Evolutionary conservation across 2,113 vertebrate species (phyloP).

Genomic region (Phalacrocorax brasilianus): DNA sequence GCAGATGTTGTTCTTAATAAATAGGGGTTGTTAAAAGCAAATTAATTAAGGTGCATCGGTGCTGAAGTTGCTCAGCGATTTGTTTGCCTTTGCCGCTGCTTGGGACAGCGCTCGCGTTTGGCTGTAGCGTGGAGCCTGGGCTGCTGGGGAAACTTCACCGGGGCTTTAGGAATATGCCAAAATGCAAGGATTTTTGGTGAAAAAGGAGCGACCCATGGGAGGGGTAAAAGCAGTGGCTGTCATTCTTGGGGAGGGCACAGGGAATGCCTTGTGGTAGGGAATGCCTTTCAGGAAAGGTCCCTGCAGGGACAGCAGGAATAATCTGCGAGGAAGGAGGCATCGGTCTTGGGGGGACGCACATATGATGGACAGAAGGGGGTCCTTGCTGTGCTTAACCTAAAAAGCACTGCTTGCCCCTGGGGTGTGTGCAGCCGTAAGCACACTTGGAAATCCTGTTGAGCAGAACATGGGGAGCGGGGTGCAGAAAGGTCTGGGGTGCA

Average conservation of each 20-base stretch:
- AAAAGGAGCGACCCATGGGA: background rate
- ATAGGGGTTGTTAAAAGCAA: background rate
- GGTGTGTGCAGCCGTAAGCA: rapidly evolving
- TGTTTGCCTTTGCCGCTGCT: background rate
- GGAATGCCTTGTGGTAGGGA: background rate
- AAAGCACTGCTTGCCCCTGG: background rate
- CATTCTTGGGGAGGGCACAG: background rate
- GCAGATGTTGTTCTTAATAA: background rate
- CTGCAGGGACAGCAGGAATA: background rate
- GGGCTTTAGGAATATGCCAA: background rate
- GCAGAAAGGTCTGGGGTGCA: too few species aligned
- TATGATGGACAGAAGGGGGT: background rate
- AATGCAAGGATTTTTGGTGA: background rate
- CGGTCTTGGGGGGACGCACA: rapidly evolving
- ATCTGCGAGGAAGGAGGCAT: background rate
- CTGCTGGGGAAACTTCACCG: background rate
- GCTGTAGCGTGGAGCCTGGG: background rate
- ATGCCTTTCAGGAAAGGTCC: background rate
- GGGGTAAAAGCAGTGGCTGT: background rate
- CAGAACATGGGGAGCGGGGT: background rate
- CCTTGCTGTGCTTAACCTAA: background rate
- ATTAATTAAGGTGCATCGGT: background rate
- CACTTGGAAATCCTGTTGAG: background rate
- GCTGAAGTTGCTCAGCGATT: background rate
- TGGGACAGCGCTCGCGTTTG: background rate